Base-by-base conservation (phyloP, 2,797 vertebrate species). In the Lacerta agilis region DNA sequence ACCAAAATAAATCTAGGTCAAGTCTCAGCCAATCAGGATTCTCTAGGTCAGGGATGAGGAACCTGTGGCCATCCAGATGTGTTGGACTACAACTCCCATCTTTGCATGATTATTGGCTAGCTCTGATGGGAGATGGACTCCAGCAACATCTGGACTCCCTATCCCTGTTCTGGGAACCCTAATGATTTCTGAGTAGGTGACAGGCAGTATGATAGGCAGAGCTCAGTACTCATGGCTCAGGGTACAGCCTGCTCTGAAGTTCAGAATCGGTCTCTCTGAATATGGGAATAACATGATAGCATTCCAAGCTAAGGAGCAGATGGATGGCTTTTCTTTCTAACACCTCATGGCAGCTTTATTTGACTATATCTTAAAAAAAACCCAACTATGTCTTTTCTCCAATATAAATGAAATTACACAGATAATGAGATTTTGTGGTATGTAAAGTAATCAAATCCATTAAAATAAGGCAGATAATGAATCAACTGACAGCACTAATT, bases 391-490 rank as follows among this genome's bases (percentile, higher is more conserved):
- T 5, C 15, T 29, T n/a, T 55, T 43, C 43, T 79, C 55, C 38
- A 61, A 2, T 11, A 7, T 76, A 9, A 64, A 41, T 27, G 64
- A 41, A 66, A 23, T 25, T 23, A 9, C 3, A 25, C 5, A 36
- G n/a, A 43, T 45, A 82, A 49, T 18, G 6, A 36, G 25, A 73
- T 75, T 7, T 76, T 66, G 20, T 20, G 25, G 23, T 45, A 76
- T 82, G 41, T n/a, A 45, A 20, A 64, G 27, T 23, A 55, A 76
- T 76, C 69, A 33, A 29, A 0, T 0, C 20, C 66, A 36, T 1
- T 18, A 41, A 90, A 89, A 77, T 77, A 64, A 79, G 55, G 1
- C 75, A 90, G 45, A 3, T 36, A 73, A 29, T 89, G 49, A 82
- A 86, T 85, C 33, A 55, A 7, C 11, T 76, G 73, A 23, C 8